A percentile compares a stretch with the other conserved stretches of the same genome.
These are phyloP conservation scores for Eumacrocentrus americanus DNA, from an alignment of 2,888 invertebrate species.

Conservation along the genomic window DNA sequence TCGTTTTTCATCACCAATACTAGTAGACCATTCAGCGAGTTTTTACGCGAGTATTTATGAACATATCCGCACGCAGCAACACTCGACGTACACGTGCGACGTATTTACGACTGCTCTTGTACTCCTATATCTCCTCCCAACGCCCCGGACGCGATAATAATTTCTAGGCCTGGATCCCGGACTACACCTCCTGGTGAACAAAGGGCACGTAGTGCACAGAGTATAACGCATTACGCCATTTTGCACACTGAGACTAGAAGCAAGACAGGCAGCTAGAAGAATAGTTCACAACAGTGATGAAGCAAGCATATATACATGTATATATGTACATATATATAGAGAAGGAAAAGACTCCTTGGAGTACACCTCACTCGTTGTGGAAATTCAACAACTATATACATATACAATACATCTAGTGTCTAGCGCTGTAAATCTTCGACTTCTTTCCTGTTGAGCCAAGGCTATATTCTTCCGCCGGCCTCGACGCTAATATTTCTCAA, in stretches of 20 bases:
- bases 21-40: background rate
- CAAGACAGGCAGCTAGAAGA: slow-evolving; percentile 23
- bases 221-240: slow-evolving; percentile 45
- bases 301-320: background rate
- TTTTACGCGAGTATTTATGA: background rate
- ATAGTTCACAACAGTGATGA: background rate
- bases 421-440: slow-evolving; percentile 15
- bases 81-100: slow-evolving; percentile 32
- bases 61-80: slow-evolving; percentile 22
- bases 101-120: slow-evolving; percentile 31
- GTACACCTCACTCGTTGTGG: too few species aligned
- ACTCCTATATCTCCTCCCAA: background rate
- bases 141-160: slow-evolving; percentile 41
- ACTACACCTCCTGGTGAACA: slow-evolving; percentile 37
- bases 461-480: background rate
- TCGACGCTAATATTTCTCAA: slow-evolving; percentile 13
- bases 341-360: slow-evolving; percentile 29
- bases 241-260: slow-evolving; percentile 35
- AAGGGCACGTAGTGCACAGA: slow-evolving; percentile 44
- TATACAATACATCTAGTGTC: background rate
- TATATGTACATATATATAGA: slow-evolving; percentile 12
- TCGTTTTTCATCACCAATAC: too few species aligned
- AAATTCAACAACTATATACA: slow-evolving; percentile 23
- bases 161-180: slow-evolving; percentile 39
- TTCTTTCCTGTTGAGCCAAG: slow-evolving; percentile 5